Percentiles rank a stretch among this genome's conserved stretches.
phyloP scores from a whole-genome alignment of 2,888 invertebrate genomes.

The Mimas tiliae region DNA sequence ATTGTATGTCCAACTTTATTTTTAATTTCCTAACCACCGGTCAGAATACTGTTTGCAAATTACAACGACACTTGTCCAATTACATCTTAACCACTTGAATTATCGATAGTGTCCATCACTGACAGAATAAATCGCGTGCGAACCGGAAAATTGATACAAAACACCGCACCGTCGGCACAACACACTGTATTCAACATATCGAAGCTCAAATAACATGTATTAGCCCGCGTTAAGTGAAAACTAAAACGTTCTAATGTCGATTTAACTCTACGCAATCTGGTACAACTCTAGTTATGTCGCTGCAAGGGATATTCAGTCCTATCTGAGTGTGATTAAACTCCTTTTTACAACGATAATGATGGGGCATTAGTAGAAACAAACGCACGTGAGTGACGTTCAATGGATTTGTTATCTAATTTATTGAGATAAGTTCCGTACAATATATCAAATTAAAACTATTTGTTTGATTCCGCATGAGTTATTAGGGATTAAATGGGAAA shows the following conservation, averaged over 20 bases:
- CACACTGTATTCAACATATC: constrained; percentile 31
- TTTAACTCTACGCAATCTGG: constrained; percentile 42
- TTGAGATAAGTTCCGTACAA: constrained; percentile 28
- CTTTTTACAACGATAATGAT: constrained; percentile 5
- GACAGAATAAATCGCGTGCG: constrained; percentile 46
- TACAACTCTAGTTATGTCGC: constrained; percentile 37
- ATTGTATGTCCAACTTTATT: not conserved
- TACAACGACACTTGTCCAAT: constrained; percentile 14
- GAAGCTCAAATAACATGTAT: constrained; percentile 55
- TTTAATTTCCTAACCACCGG: not conserved
- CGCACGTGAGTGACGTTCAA: constrained; percentile 2
- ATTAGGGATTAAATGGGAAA: constrained; percentile 24
- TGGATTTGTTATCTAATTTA: constrained; percentile 32
- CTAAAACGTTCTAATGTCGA: constrained; percentile 50
- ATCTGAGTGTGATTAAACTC: constrained; percentile 21
- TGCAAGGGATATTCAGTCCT: constrained; percentile 31
- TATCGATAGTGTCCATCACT: constrained; percentile 15
- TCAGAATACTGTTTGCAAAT: not conserved
- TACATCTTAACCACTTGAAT: constrained; percentile 16
- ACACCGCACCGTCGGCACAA: constrained; percentile 37
- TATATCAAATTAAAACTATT: constrained; percentile 21
- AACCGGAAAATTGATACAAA: constrained; percentile 50
- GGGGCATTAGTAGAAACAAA: constrained; percentile 7
- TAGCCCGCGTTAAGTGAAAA: constrained; percentile 59
- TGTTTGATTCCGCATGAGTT: constrained; percentile 21